A percentile compares a stretch with the other conserved stretches of the same genome.
Evolutionary conservation across 2,888 invertebrate genomes (phyloP).

Genomic region (Netelia virgata): DNA sequence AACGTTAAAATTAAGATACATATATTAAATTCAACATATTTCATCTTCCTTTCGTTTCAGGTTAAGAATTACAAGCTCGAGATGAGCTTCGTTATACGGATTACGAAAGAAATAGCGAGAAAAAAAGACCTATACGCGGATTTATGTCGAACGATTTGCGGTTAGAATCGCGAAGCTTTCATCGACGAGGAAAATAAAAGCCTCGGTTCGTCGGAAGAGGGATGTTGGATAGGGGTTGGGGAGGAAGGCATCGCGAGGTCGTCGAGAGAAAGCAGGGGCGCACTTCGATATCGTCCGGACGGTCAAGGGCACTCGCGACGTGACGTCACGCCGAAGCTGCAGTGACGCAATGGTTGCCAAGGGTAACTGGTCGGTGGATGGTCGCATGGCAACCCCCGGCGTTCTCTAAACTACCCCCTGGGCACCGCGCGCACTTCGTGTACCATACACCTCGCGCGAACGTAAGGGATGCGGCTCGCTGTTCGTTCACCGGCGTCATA

Average conservation of each 20-base stretch:
- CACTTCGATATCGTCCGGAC: conserved; percentile 72
- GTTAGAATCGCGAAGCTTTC: not conserved
- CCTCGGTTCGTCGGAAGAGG: not conserved
- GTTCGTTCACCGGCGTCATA: conserved; percentile 67
- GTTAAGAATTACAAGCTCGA: no score
- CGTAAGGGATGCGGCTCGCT: conserved; percentile 42
- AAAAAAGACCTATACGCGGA: not conserved
- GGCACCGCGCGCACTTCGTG: conserved; percentile 28
- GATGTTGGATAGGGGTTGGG: not conserved
- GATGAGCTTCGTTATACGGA: no score
- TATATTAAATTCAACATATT: no score
- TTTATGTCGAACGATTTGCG: not conserved
- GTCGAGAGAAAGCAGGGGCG: conserved; percentile 48
- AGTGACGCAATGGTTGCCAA: conserved; percentile 83
- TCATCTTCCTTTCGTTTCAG: no score
- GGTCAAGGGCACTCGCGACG: conserved; percentile 83
- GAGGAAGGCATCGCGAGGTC: conserved; percentile 46
- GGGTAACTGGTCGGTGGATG: conserved; percentile 79
- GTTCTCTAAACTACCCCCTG: conserved; percentile 41
- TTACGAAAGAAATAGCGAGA: not conserved
- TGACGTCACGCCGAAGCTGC: conserved; percentile 82
- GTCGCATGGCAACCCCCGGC: conserved; percentile 80
- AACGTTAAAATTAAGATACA: no score
- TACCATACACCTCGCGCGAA: conserved; percentile 31
- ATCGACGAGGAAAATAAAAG: not conserved